Percentiles rank a stretch among this genome's conserved stretches.
phyloP scores from a whole-genome alignment of 2,797 vertebrate species.

The Rhabdophis nuchalis region DNA sequence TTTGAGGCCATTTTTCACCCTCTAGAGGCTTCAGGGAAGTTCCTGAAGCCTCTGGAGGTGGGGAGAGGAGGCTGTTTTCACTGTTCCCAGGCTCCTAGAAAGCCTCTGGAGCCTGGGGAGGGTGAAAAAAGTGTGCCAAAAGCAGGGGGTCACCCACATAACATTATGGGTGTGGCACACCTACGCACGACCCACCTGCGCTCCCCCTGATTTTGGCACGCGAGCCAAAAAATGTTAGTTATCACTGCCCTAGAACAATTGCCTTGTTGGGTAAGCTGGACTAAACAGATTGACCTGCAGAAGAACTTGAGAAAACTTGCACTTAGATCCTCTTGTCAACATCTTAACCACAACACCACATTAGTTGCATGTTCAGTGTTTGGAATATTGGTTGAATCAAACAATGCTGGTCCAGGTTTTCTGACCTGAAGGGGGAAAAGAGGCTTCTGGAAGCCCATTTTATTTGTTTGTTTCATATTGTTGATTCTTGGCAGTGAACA shows the following conservation, averaged over 20 bases:
- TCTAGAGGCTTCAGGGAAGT: no score
- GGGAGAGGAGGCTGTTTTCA: no score
- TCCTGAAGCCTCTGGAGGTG: no score
- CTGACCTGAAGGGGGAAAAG: neutral
- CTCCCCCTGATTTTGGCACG: no score
- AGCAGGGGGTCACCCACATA: no score
- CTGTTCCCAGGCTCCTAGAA: no score
- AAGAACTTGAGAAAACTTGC: neutral
- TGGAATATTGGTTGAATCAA: neutral
- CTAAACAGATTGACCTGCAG: neutral
- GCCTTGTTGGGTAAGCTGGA: neutral
- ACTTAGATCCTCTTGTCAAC: neutral
- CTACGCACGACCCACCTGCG: no score
- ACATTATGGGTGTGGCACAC: no score
- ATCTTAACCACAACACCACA: neutral
- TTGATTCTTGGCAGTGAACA: neutral
- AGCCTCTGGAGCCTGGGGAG: no score
- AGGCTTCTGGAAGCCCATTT: neutral
- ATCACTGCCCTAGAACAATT: neutral
- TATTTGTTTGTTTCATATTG: neutral
- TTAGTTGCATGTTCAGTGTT: neutral
- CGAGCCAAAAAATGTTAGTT: no score
- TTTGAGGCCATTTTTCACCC: no score
- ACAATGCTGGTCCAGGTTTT: neutral
- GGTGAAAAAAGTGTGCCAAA: no score